Evolutionary conservation across 2,888 invertebrate species (phyloP).

Genomic region (Tribolium freemani): DNA sequence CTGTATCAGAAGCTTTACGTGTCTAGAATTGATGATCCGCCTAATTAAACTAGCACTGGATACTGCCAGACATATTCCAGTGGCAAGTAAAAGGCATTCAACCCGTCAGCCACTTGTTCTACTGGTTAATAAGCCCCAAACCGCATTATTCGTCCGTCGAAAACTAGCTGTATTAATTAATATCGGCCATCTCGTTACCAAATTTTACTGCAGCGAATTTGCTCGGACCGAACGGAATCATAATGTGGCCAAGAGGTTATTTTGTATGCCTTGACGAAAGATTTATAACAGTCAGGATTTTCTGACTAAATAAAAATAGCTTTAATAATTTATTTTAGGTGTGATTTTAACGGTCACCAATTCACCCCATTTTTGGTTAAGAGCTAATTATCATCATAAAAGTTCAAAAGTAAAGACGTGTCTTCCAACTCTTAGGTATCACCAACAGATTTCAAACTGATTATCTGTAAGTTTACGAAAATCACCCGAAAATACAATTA

Average conservation of each 20-base stretch:
- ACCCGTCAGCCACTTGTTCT: slow-evolving; percentile 34
- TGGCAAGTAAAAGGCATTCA: slow-evolving; percentile 13
- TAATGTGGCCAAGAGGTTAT: neutral
- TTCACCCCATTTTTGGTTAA: too few relatives aligned
- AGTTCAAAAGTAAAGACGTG: too few relatives aligned
- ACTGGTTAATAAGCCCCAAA: slow-evolving; percentile 27
- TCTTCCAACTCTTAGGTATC: too few relatives aligned
- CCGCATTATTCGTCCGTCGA: slow-evolving; percentile 19
- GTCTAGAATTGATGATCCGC: slow-evolving; percentile 57
- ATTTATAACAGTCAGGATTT: too few relatives aligned
- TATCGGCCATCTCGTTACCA: slow-evolving; percentile 23
- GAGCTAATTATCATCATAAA: too few relatives aligned
- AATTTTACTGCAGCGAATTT: slow-evolving; percentile 16
- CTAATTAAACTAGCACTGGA: slow-evolving; percentile 55
- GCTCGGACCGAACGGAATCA: neutral
- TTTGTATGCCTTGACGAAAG: neutral
- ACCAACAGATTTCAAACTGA: too few relatives aligned
- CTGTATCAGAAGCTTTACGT: slow-evolving; percentile 42
- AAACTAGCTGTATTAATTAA: slow-evolving; percentile 28
- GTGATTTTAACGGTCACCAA: too few relatives aligned
- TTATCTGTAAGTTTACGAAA: too few relatives aligned
- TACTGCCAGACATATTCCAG: slow-evolving; percentile 38
- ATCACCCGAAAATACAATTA: too few relatives aligned
- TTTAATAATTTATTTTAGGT: too few relatives aligned
- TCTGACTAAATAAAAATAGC: too few relatives aligned